Conservation (phyloP, 2,113 vertebrate species). For the Uropsilus gracilis region DNA sequence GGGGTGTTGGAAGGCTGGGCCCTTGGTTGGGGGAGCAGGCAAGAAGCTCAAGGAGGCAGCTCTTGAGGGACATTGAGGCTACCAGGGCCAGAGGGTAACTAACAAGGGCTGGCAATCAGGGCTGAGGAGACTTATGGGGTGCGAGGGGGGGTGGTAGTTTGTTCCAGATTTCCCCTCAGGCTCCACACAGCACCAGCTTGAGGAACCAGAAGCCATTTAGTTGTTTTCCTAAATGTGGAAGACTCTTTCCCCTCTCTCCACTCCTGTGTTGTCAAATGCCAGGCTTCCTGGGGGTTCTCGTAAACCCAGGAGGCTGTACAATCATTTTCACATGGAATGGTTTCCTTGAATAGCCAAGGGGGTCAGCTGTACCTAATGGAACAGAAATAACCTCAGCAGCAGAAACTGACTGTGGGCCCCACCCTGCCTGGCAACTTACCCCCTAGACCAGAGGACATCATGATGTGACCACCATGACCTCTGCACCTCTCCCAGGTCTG, state of each 20-base stretch:
- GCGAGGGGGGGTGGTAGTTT: not conserved
- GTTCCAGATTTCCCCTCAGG: not conserved
- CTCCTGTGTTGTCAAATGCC: not conserved
- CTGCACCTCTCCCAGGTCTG: not conserved
- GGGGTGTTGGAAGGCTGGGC: too few relatives aligned
- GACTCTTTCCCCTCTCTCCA: not conserved
- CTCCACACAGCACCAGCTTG: not conserved
- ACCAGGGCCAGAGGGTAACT: not conserved
- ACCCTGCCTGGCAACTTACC: accelerated
- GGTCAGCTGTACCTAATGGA: not conserved
- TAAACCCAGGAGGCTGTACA: not conserved
- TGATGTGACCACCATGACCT: not conserved
- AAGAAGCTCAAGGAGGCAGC: not conserved
- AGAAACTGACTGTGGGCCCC: accelerated
- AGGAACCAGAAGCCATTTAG: not conserved
- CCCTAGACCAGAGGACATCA: not conserved
- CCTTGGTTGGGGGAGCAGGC: not conserved
- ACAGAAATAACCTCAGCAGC: not conserved
- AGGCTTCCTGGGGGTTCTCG: not conserved
- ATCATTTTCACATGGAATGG: not conserved
- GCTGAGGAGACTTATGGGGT: not conserved
- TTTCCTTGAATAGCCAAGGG: not conserved
- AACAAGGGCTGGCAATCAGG: not conserved
- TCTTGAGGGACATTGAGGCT: not conserved
- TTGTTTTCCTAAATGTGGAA: not conserved